Base-by-base conservation (phyloP, 1,140 invertebrate genomes). In the Drosophila mauritiana region DNA sequence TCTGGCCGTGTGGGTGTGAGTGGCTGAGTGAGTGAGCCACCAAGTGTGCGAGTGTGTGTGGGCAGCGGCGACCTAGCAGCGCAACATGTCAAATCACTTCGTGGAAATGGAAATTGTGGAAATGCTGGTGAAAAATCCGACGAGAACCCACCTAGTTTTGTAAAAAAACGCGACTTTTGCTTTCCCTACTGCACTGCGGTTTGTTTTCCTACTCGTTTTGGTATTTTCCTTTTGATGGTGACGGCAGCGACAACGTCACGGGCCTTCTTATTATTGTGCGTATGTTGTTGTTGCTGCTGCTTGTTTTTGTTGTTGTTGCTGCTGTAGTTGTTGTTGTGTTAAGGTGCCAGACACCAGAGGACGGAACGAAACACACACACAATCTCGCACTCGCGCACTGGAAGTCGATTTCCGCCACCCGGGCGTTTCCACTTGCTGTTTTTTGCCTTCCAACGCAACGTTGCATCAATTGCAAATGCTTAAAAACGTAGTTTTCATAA, bases 221-320 rank as follows among this genome's bases (percentile, higher is more conserved):
- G 55, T 64, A 49, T 83, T 83, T 83, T 85, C 57, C 51, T 63
- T 73, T 67, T 59, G 78, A 85, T 67, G 81, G 81, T 76, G 73
- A 85, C 72, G 77, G 77, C 81, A 83, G 76, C 80, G 80, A 83
- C 78, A 80, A 79, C 80, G 70, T 84, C 80, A 84, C 80, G 76
- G 82, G 78, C 78, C 76, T 84, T 83, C 76, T 84, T 83, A 82
- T 83, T 84, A 80, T 84, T 84, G 80, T 84, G 67, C 68, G 49
- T 77, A 63, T 80, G 73, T 81, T 81, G 56, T 74, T 64, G 58
- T 27, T 56, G 20, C 36, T 48, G 45, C 45, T 20, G 17, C 11
- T 31, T 69, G 31, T 64, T 75, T 56, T 61, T 76, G 40, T 43
- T 67, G 27, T 2, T 42, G n/a, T 3, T 42, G 40, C 6, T 42